Percentiles rank a stretch among this genome's conserved stretches.
These are phyloP conservation scores for Cydia amplana DNA, from an alignment of 1,140 invertebrate genomes.

Conservation along the genomic window DNA sequence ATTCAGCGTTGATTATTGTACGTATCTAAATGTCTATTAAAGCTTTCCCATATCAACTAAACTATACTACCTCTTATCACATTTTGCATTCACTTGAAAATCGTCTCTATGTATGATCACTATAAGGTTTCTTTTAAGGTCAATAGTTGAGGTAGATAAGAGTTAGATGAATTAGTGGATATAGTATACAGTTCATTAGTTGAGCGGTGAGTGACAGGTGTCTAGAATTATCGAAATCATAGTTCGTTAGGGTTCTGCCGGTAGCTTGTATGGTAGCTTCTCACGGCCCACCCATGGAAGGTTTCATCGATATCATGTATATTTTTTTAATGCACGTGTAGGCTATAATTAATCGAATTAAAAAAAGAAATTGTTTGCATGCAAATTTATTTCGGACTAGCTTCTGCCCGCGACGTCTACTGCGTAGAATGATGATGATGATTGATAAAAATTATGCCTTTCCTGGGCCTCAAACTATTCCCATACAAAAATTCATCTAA, in stretches of 20 bases:
- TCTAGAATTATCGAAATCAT: constrained; percentile 8
- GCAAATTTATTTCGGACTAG: too few species aligned
- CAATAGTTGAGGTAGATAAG: constrained; percentile 1
- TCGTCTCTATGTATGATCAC: background rate
- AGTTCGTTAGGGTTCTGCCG: constrained; percentile 22
- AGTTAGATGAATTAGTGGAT: constrained; percentile 5
- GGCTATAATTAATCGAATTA: background rate
- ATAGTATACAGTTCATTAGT: constrained; percentile 23
- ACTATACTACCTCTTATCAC: background rate
- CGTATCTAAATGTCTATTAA: constrained; percentile 29
- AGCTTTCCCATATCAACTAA: constrained; percentile 19
- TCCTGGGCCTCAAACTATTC: too few species aligned
- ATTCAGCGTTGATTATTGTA: constrained; percentile 24
- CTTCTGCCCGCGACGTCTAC: too few species aligned
- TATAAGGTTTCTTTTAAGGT: background rate
- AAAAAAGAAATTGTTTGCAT: background rate
- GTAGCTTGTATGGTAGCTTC: constrained; percentile 15
- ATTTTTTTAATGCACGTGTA: background rate
- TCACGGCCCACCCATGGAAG: background rate
- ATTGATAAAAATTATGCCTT: too few species aligned
- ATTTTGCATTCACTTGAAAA: background rate
- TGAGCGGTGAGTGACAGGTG: constrained; percentile 15
- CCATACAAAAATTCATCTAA: too few species aligned
- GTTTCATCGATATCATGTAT: background rate
- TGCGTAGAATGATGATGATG: too few species aligned